phyloP scores from a whole-genome alignment of 1,140 invertebrate species.

The Cyclina sinensis region DNA sequence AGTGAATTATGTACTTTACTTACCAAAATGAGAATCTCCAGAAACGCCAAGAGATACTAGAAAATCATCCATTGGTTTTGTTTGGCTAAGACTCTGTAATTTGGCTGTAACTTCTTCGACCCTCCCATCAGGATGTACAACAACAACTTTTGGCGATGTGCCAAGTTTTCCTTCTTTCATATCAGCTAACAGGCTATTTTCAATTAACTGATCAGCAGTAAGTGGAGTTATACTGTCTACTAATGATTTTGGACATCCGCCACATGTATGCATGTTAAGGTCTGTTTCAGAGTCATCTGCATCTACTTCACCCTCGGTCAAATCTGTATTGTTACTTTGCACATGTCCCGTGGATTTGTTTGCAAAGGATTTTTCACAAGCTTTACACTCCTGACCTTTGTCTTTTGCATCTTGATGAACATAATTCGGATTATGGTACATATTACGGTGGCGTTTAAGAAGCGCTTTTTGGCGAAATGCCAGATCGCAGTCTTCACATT shows the following conservation, averaged over 20 bases:
- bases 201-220: constrained; percentile 79
- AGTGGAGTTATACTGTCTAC: constrained; percentile 52
- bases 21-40: constrained; percentile 65
- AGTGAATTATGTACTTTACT: not conserved
- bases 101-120: constrained; percentile 83
- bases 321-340: constrained; percentile 90
- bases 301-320: not conserved
- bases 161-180: constrained; percentile 82
- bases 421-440: constrained; percentile 97
- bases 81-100: constrained; percentile 74
- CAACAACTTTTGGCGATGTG: constrained; percentile 81
- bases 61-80: constrained; percentile 72
- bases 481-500: constrained; percentile 87
- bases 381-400: constrained; percentile 96
- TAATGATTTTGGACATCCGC: constrained; percentile 49
- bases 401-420: constrained; percentile 95
- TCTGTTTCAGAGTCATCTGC: constrained; percentile 12
- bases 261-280: constrained; percentile 51
- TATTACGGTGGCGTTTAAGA: constrained; percentile 95
- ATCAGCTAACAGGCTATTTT: constrained; percentile 80
- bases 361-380: constrained; percentile 94
- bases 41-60: constrained; percentile 61
- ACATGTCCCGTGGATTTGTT: constrained; percentile 86
- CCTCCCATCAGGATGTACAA: constrained; percentile 83
- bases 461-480: constrained; percentile 96